A percentile compares a stretch with the other conserved stretches of the same genome.
Conservation (phyloP, 2,113 vertebrate genomes). For the Sakesphorus luctuosus region DNA sequence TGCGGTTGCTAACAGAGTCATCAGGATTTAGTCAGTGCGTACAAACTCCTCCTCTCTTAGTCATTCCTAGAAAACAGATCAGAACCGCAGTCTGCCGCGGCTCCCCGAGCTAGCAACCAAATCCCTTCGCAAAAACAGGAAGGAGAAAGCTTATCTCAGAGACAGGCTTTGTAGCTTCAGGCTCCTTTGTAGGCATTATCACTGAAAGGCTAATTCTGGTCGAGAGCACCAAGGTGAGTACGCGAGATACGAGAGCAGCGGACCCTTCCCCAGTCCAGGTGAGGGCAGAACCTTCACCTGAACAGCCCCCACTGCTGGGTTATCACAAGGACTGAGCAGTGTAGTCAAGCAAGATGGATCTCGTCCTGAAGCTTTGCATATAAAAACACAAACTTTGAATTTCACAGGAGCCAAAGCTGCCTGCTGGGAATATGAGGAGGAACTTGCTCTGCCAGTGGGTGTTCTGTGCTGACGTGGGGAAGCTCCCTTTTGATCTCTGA, state of each 20-base stretch:
- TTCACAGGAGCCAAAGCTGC: neutral
- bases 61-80: conserved; percentile 64
- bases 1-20: neutral
- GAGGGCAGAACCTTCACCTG: neutral
- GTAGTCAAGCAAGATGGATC: neutral
- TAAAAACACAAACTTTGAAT: neutral
- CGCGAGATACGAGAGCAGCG: rapidly evolving
- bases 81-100: neutral
- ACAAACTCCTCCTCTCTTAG: conserved; percentile 48
- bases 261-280: neutral
- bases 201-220: neutral
- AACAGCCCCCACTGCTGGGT: neutral
- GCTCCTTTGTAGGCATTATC: neutral
- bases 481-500: neutral
- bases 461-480: neutral
- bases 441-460: neutral
- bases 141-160: conserved; percentile 15
- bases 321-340: rapidly evolving
- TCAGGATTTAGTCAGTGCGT: neutral
- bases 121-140: conserved; percentile 23
- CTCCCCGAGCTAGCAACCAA: neutral
- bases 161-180: neutral
- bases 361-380: neutral
- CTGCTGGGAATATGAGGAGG: neutral
- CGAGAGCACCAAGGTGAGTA: neutral